A percentile compares a stretch with the other conserved stretches of the same genome.
These are phyloP conservation scores for Yponomeuta malinellus DNA, from an alignment of 2,888 invertebrate genomes.

Conservation along the genomic window DNA sequence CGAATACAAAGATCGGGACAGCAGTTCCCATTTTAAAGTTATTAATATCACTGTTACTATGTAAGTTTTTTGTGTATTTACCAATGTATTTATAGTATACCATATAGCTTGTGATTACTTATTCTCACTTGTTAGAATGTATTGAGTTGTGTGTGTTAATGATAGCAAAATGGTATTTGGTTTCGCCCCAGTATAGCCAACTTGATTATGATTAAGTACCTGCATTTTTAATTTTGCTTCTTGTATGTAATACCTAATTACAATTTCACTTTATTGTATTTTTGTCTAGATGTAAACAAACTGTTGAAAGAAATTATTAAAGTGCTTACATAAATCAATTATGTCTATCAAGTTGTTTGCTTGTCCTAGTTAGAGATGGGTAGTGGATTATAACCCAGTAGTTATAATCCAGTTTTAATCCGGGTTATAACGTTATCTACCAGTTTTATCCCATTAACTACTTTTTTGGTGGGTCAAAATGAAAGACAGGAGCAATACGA, in stretches of 20 bases:
- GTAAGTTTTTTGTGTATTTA: slow-evolving; percentile 42
- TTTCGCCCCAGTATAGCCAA: not conserved
- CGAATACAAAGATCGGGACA: slow-evolving; percentile 81
- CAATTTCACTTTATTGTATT: too few species aligned
- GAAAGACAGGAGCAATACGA: too few species aligned
- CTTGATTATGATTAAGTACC: not conserved
- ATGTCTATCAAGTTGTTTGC: too few species aligned
- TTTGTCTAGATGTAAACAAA: too few species aligned
- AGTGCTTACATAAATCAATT: too few species aligned
- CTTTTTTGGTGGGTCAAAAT: too few species aligned
- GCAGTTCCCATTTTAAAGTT: slow-evolving; percentile 58
- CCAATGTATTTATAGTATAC: slow-evolving; percentile 20
- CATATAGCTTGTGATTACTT: not conserved
- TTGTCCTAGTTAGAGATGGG: too few species aligned
- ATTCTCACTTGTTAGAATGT: not conserved
- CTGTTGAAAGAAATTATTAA: too few species aligned
- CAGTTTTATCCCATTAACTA: too few species aligned
- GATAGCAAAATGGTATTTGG: not conserved
- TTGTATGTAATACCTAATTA: not conserved
- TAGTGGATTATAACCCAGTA: too few species aligned
- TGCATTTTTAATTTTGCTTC: not conserved
- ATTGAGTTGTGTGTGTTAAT: not conserved
- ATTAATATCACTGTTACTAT: slow-evolving; percentile 14
- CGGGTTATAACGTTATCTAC: too few species aligned
- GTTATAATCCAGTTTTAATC: too few species aligned